A percentile compares a stretch with the other conserved stretches of the same genome.
Evolutionary conservation across 2,888 invertebrate species (phyloP).

Genomic region (Drosophila vallismaia): DNA sequence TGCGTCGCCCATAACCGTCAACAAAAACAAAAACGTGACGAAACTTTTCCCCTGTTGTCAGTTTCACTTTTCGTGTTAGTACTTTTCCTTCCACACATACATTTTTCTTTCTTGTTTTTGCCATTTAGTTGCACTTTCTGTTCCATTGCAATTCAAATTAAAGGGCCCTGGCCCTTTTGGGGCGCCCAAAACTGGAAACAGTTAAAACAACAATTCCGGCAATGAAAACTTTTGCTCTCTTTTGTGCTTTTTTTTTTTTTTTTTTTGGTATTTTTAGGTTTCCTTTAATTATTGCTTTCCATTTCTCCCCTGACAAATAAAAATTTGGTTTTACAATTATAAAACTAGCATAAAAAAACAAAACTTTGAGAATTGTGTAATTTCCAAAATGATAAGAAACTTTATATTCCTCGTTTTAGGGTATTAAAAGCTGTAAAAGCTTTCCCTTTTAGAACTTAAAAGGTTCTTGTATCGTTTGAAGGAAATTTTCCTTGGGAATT

Average conservation of each 20-base stretch:
- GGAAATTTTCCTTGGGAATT: not conserved
- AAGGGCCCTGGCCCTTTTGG: slow-evolving; percentile 44
- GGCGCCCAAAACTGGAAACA: slow-evolving; percentile 10
- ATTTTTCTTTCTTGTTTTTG: slow-evolving; percentile 21
- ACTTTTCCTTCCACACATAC: slow-evolving; percentile 20
- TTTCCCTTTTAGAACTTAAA: not conserved
- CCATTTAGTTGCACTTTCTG: slow-evolving; percentile 13
- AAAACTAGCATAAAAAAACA: not conserved
- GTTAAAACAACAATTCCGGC: slow-evolving; percentile 24
- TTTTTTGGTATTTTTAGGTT: slow-evolving; percentile 6
- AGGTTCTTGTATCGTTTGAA: slow-evolving; percentile 2
- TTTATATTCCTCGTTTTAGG: not conserved
- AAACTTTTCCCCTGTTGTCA: slow-evolving; percentile 64
- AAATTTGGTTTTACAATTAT: not conserved
- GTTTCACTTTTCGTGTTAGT: slow-evolving; percentile 61
- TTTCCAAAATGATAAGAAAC: not conserved
- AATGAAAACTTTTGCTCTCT: slow-evolving; percentile 41
- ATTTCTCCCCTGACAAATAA: not conserved
- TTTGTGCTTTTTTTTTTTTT: slow-evolving; percentile 2
- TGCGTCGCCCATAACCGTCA: slow-evolving; percentile 55
- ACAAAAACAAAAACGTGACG: slow-evolving; percentile 24
- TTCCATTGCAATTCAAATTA: slow-evolving; percentile 48
- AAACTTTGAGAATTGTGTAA: not conserved
- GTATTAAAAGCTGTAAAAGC: not conserved
- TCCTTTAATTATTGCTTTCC: slow-evolving; percentile 11